These are phyloP conservation scores for Drosophila hydei DNA, from an alignment of 1,140 invertebrate species.

Conservation along the genomic window DNA sequence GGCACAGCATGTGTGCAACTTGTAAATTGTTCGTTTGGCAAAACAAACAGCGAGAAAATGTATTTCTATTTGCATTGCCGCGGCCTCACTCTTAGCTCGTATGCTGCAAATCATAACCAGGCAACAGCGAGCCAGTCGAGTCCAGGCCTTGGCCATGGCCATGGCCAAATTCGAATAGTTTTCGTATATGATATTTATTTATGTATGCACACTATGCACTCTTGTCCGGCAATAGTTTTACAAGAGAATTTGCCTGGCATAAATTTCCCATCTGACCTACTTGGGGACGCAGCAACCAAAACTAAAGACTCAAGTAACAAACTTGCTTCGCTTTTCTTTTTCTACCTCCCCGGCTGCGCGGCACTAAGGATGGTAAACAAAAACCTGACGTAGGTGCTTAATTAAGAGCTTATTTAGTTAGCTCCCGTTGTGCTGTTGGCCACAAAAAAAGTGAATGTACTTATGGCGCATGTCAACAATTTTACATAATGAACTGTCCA, in stretches of 20 bases:
- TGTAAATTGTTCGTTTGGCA: constrained; percentile 74
- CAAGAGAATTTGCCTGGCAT: constrained; percentile 57
- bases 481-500: constrained; percentile 45
- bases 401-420: constrained; percentile 75
- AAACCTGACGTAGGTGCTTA: constrained; percentile 72
- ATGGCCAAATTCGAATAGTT: constrained; percentile 40
- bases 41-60: constrained; percentile 75
- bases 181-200: constrained; percentile 67
- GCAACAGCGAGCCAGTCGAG: not conserved
- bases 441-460: constrained; percentile 42
- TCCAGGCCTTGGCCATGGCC: constrained; percentile 11
- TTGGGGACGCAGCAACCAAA: constrained; percentile 56
- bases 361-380: constrained; percentile 53
- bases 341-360: constrained; percentile 6
- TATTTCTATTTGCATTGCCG: constrained; percentile 69
- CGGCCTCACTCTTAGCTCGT: constrained; percentile 13
- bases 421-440: constrained; percentile 40
- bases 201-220: constrained; percentile 48
- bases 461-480: constrained; percentile 33
- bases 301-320: constrained; percentile 70
- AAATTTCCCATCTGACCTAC: constrained; percentile 61
- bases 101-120: constrained; percentile 56
- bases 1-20: constrained; percentile 78
- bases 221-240: constrained; percentile 56
- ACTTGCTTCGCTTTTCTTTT: constrained; percentile 51